Evolutionary conservation across 2,888 invertebrate species (phyloP).

Genomic region (Cheilosia pagana): DNA sequence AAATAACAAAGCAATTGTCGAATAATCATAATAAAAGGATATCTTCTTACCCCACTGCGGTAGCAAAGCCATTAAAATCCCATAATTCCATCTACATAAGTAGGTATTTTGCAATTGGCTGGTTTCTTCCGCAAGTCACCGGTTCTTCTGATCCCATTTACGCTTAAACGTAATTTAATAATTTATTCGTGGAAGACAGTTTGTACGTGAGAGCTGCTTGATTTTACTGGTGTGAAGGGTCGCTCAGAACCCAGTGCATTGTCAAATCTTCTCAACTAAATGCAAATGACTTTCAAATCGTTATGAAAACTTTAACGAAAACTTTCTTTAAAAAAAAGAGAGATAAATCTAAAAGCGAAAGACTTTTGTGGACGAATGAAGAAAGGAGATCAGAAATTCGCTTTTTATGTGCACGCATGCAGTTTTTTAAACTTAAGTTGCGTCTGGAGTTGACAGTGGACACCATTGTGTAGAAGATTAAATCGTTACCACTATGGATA

Average conservation of each 20-base stretch:
- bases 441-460: not conserved
- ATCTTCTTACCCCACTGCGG: conserved; percentile 38
- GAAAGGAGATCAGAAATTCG: not conserved
- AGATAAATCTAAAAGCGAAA: conserved; percentile 22
- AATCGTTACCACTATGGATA: not conserved
- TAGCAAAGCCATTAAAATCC: conserved; percentile 49
- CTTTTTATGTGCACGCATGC: not conserved
- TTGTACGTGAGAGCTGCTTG: conserved; percentile 29
- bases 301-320: conserved; percentile 41
- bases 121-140: not conserved
- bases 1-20: conserved; percentile 25
- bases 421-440: not conserved
- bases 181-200: conserved; percentile 40
- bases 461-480: not conserved
- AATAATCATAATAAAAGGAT: conserved; percentile 47
- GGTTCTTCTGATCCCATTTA: conserved; percentile 31
- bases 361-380: not conserved
- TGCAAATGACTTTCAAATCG: conserved; percentile 55
- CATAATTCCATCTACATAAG: conserved; percentile 44
- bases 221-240: conserved; percentile 6
- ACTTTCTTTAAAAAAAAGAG: conserved; percentile 11
- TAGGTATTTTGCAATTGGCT: not conserved
- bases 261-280: conserved; percentile 45
- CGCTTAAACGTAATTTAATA: conserved; percentile 61
- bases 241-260: conserved; percentile 22